Conservation (phyloP, 2,888 invertebrate genomes). For the Ischnura elegans region DNA sequence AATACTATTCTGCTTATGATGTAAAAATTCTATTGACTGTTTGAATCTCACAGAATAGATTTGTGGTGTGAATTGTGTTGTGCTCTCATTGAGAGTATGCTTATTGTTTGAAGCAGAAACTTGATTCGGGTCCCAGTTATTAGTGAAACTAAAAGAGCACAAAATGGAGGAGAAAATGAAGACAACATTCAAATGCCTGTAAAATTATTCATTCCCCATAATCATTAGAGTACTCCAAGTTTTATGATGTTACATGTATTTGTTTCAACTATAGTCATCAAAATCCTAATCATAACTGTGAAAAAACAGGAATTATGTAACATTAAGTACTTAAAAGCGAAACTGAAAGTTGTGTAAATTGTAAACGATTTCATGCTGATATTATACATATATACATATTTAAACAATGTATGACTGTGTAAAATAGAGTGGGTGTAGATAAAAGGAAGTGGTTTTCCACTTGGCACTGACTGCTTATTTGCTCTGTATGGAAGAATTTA, state of each 20-base stretch:
- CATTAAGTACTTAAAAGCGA: constrained; percentile 52
- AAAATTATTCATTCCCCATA: constrained; percentile 59
- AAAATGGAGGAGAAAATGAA: constrained; percentile 46
- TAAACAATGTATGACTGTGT: constrained; percentile 67
- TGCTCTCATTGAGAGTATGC: constrained; percentile 56
- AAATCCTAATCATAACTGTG: constrained; percentile 45
- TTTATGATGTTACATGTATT: constrained; percentile 62
- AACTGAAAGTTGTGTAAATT: constrained; percentile 58
- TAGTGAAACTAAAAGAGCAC: constrained; percentile 54
- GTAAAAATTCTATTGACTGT: constrained; percentile 48
- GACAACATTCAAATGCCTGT: constrained; percentile 50
- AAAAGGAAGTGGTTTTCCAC: constrained; percentile 62
- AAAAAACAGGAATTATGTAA: constrained; percentile 56
- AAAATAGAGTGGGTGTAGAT: constrained; percentile 67
- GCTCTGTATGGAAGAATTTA: constrained; percentile 53
- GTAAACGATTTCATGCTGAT: constrained; percentile 67
- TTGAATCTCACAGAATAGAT: constrained; percentile 35
- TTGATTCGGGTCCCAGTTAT: constrained; percentile 47
- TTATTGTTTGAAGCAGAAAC: constrained; percentile 33
- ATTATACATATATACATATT: constrained; percentile 66
- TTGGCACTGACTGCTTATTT: constrained; percentile 64
- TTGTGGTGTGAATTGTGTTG: constrained; percentile 51
- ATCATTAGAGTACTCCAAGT: constrained; percentile 59
- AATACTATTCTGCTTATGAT: constrained; percentile 46
- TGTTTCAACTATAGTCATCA: constrained; percentile 56